Evolutionary conservation across 2,888 invertebrate genomes (phyloP).

Genomic region (Andrena bicolor): DNA sequence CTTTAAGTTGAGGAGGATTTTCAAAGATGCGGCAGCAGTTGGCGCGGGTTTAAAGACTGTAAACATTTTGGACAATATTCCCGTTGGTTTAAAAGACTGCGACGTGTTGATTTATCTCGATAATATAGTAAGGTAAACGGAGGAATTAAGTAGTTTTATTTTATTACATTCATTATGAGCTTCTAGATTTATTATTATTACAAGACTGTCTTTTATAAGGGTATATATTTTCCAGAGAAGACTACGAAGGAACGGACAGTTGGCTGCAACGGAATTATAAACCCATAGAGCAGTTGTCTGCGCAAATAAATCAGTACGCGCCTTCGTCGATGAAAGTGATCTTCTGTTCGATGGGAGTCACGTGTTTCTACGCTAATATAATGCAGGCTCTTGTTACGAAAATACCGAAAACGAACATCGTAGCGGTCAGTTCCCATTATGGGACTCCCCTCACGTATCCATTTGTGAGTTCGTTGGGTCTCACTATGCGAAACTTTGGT

Average conservation of each 20-base stretch:
- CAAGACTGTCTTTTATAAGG: neutral
- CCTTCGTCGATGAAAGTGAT: conserved; percentile 86
- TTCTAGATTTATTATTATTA: neutral
- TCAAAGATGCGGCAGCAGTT: conserved; percentile 60
- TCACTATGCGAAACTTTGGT: conserved; percentile 86
- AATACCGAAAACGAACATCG: conserved; percentile 86
- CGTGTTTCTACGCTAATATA: conserved; percentile 87
- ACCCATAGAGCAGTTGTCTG: conserved; percentile 84
- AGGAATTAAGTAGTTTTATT: conserved; percentile 5
- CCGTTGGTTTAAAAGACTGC: conserved; percentile 85
- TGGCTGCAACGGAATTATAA: conserved; percentile 79
- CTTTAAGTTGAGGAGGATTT: conserved; percentile 72
- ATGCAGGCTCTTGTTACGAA: conserved; percentile 84
- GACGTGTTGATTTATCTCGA: conserved; percentile 87
- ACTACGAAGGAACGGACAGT: conserved; percentile 70
- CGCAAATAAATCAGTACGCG: conserved; percentile 86
- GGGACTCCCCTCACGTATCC: conserved; percentile 85
- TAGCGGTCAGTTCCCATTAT: conserved; percentile 87
- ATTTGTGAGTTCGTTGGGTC: conserved; percentile 79
- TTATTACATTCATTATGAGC: too few relatives aligned
- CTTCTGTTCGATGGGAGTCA: conserved; percentile 86
- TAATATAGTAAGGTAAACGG: conserved; percentile 80
- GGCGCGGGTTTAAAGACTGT: conserved; percentile 75
- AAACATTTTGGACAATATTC: conserved; percentile 84
- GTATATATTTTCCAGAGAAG: conserved; percentile 66